Evolutionary conservation across 2,888 invertebrate species (phyloP).

Genomic region (Mythimna vitellina): DNA sequence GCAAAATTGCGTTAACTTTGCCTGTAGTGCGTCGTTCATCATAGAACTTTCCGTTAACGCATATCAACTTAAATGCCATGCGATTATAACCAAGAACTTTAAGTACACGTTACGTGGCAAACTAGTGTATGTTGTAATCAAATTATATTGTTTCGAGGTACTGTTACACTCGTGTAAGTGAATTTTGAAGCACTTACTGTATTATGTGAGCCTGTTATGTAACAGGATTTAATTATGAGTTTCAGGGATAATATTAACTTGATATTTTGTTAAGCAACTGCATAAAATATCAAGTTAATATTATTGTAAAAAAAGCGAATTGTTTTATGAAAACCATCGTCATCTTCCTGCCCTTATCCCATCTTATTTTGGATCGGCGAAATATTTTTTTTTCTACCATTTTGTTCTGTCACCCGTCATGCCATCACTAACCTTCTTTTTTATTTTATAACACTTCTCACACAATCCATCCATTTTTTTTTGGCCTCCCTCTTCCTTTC

Average conservation of each 20-base stretch:
- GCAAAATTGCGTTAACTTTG: conserved; percentile 40
- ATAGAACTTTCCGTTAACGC: conserved; percentile 19
- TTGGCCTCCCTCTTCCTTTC: no score
- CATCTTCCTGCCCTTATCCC: no score
- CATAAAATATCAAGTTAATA: no score
- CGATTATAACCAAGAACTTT: conserved; percentile 35
- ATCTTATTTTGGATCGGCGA: no score
- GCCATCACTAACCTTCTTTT: no score
- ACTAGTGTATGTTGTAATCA: conserved; percentile 33
- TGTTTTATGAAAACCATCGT: not conserved
- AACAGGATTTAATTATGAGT: conserved; percentile 11
- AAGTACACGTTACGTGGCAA: conserved; percentile 18
- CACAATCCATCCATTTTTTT: no score
- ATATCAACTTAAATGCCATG: conserved; percentile 25
- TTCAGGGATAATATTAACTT: not conserved
- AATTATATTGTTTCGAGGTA: conserved; percentile 26
- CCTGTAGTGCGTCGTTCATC: conserved; percentile 36
- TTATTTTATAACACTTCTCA: no score
- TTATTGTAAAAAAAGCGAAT: no score
- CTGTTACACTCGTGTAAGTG: conserved; percentile 5
- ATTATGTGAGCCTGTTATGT: not conserved
- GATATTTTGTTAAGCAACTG: no score
- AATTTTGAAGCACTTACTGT: conserved; percentile 20
- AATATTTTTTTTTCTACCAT: no score
- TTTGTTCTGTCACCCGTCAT: no score